Evolutionary conservation across 2,888 invertebrate species (phyloP), one percentile per base, ranked within the genome.

Genomic region (Aricia artaxerxes): DNA sequence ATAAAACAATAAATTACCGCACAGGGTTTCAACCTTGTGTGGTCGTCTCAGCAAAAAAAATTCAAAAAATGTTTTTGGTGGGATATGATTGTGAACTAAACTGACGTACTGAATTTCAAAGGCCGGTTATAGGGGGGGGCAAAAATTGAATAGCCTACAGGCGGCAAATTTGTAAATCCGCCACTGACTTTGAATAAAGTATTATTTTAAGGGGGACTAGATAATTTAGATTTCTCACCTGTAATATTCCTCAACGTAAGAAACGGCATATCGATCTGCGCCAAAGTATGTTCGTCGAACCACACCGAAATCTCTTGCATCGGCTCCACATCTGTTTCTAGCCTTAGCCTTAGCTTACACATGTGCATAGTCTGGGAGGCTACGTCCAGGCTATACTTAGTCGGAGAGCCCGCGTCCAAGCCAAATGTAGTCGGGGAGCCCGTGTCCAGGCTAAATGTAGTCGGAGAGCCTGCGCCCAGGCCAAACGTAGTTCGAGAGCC

Each of bases 231-330:
- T 44, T 53, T 53, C 87, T 88, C 90, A 98, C 98, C 97, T 95
- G 96, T 95, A 82, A 98, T 98, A 87, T 98, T 97, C 4, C 93
- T 92, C 0, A 97, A 97, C 24, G 96, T 86, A 53, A 91, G 88
- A 88, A 97, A 97, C 0, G 98, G 98, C 89, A 99, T 96, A 80
- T 96, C 96, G 85, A 97, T 91, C 78, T 96, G 94, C 1, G 97
- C 96, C 16, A 97, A 93, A 81, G 97, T 93, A 82, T 96, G 96
- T 83, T 97, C 97, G 7, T 97, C 96, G 89, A 98, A 98, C 98
- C 99, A 99, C 84, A 98, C 95, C 53, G 96, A 92, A 77, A 98
- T 91, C 84, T 97, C 97, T 80, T 97, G 96, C 60, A 97, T 97
- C 1, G 94, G 92, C 75, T 93, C 91, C 80, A 94, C 90, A 82